Evolutionary conservation across 2,888 invertebrate species (phyloP), one percentile per base, ranked within the genome.

Genomic region (Taenaris catops): DNA sequence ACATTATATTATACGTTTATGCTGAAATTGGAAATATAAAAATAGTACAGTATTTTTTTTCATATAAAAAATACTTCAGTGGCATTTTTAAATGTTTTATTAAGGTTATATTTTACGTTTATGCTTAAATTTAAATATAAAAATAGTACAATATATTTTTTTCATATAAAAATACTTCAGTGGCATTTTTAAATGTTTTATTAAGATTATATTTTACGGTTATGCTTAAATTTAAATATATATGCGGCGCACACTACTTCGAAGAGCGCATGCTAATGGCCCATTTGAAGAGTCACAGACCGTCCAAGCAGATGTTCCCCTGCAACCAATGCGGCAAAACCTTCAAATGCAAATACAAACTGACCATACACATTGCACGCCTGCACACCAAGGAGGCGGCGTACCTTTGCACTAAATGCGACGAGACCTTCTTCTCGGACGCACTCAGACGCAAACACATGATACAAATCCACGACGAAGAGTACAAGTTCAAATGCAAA

Each of bases 311-410:
- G 1, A 14, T 14, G 3, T 31, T 8, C 9, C 11, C 83, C 78
- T 33, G 91, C 34, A 81, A 86, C 9, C 62, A 84, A 0, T 88
- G 88, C 41, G 86, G 84, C 0, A 86, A 86, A 44, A 74, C 72
- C 0, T 88, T 88, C 51, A 78, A 78, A 41, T 80, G 78, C 0
- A 81, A 81, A 19, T 81, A 83, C 23, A 81, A 83, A 1, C 79
- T 81, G 14, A 80, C 80, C 12, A 79, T 81, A 76, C 86, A 86
- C 20, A 78, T 81, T 0, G 81, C 81, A 34, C 80, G 81, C 14
- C 78, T 83, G 0, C 86, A 86, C 39, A 73, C 69, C 20, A 78
- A 76, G 12, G 72, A 78, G n/a, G 68, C 81, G 0, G 69, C 70
- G 0, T 75, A 71, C 6, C 63, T 72, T 1, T 84, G 83, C 31